These are phyloP conservation scores for Microctenopoma steveboyesi DNA, from an alignment of 2,797 vertebrate species.

Conservation along the genomic window DNA sequence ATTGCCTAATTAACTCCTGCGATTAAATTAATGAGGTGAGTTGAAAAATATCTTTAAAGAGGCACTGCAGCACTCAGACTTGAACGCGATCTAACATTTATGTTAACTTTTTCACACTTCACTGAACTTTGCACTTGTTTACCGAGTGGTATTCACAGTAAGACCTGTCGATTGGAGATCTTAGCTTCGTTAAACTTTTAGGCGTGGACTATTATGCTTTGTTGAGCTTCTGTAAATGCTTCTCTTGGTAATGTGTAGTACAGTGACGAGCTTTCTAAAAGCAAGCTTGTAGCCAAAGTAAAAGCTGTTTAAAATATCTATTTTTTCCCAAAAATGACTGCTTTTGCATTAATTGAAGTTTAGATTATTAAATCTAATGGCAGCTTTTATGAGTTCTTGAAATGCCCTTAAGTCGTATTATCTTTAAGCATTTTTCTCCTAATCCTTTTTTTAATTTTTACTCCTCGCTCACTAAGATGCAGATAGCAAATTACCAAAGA, in stretches of 20 bases:
- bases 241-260: constrained; percentile 6
- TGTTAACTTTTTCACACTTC: constrained; percentile 14
- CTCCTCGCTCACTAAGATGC: constrained; percentile 74
- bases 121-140: constrained; percentile 13
- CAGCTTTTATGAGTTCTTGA: constrained; percentile 63
- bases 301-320: constrained; percentile 24
- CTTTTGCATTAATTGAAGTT: constrained; percentile 61
- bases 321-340: constrained; percentile 28
- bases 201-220: neutral
- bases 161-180: constrained; percentile 24
- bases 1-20: constrained; percentile 74
- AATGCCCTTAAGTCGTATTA: constrained; percentile 71
- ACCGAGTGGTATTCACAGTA: constrained; percentile 6
- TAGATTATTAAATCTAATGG: constrained; percentile 69
- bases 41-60: constrained; percentile 60
- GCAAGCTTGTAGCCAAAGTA: constrained; percentile 12
- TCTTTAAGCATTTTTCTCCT: constrained; percentile 39
- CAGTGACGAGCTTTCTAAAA: constrained; percentile 3
- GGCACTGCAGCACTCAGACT: constrained; percentile 37
- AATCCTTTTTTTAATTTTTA: constrained; percentile 63
- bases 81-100: constrained; percentile 25
- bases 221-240: constrained; percentile 5
- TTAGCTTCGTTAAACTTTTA: constrained; percentile 1
- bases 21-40: constrained; percentile 72
- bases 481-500: constrained; percentile 83